Evolutionary conservation across 2,888 invertebrate genomes (phyloP).

Genomic region (Tetanocera ferruginea): DNA sequence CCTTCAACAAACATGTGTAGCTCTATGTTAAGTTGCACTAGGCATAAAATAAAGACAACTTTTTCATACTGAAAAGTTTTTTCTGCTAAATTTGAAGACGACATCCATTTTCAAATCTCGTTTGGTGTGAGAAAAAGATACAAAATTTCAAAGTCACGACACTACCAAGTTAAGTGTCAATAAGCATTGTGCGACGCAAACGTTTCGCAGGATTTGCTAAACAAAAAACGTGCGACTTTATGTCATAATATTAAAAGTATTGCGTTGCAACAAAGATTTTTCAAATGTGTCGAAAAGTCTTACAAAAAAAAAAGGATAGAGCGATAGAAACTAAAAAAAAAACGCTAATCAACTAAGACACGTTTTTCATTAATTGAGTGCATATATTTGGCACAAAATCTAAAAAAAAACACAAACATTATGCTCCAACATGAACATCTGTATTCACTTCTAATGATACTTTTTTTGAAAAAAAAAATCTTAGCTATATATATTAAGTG

Average conservation of each 20-base stretch:
- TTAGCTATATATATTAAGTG: not conserved
- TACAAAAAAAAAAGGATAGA: not conserved
- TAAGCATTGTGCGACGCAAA: conserved; percentile 2
- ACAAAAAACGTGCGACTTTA: conserved; percentile 52
- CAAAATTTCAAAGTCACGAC: conserved; percentile 38
- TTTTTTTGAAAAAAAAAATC: not conserved
- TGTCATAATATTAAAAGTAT: conserved; percentile 49
- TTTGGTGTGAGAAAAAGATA: not conserved
- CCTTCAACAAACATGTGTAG: not conserved
- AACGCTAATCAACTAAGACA: conserved; percentile 34
- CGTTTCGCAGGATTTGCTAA: not conserved
- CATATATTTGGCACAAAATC: conserved; percentile 40
- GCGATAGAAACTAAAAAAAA: not conserved
- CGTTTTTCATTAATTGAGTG: conserved; percentile 53
- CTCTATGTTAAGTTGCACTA: not conserved
- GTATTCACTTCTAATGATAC: not conserved
- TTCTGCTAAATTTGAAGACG: not conserved
- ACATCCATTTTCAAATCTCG: conserved; percentile 11
- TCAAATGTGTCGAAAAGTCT: not conserved
- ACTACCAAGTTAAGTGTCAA: conserved; percentile 30
- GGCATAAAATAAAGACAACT: not conserved
- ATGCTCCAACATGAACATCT: not conserved
- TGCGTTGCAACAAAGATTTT: conserved; percentile 39
- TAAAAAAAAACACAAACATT: not conserved
- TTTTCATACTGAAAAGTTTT: not conserved